Evolutionary conservation across 2,888 invertebrate species (phyloP).

Genomic region (Diachrysia chrysitis): DNA sequence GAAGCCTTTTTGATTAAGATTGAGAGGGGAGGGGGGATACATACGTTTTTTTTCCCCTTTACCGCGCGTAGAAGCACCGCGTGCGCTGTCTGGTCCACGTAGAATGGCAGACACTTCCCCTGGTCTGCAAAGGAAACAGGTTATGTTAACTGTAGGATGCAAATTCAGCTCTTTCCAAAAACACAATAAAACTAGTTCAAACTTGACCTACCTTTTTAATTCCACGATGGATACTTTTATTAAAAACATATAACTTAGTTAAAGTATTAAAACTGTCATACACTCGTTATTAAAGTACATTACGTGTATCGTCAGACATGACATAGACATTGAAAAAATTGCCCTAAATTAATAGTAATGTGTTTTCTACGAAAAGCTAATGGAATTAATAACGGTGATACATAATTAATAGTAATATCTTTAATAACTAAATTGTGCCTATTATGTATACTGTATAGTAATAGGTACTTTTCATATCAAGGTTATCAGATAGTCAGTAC

Average conservation of each 20-base stretch:
- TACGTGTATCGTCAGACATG: neutral
- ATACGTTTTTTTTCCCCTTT: too few species aligned
- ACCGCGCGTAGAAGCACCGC: too few species aligned
- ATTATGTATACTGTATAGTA: neutral
- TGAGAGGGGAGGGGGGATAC: too few species aligned
- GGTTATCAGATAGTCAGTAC: neutral
- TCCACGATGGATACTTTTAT: too few species aligned
- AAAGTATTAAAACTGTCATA: neutral
- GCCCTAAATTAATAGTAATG: neutral
- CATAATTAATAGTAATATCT: constrained; percentile 7
- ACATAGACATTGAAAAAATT: neutral
- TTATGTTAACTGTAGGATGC: too few species aligned
- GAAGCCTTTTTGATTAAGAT: too few species aligned
- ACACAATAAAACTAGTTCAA: too few species aligned
- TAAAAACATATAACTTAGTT: neutral
- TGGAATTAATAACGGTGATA: constrained; percentile 9
- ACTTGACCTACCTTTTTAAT: too few species aligned
- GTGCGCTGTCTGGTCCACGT: too few species aligned
- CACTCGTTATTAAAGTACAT: neutral
- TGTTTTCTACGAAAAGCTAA: neutral
- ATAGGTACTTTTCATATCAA: neutral
- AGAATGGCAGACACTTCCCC: too few species aligned
- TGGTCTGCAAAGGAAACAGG: too few species aligned
- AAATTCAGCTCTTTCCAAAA: too few species aligned
- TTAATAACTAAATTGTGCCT: constrained; percentile 1